phyloP scores from a whole-genome alignment of 2,797 vertebrate species.

The Lophotriccus pileatus region DNA sequence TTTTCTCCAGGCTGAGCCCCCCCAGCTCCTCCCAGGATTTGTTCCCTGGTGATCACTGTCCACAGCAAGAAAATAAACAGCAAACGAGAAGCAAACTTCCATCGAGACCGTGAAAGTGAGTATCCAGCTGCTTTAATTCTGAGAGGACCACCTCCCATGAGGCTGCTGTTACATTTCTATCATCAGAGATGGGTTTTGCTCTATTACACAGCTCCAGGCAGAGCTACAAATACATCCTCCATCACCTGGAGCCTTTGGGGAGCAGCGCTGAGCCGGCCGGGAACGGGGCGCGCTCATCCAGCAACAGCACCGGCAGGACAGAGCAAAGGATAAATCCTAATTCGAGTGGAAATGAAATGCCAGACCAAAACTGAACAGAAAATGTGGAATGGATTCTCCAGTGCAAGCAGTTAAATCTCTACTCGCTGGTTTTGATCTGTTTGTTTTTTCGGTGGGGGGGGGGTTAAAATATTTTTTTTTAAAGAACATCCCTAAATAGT shows the following conservation, averaged over 20 bases:
- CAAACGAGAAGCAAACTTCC: rapidly evolving
- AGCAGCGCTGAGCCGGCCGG: not conserved
- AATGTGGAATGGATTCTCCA: not conserved
- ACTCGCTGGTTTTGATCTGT: not conserved
- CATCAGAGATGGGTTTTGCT: not conserved
- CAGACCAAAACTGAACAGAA: not conserved
- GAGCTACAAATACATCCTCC: not conserved
- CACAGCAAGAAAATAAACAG: not conserved
- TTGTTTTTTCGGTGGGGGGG: no score
- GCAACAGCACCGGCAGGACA: not conserved
- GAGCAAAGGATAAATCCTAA: not conserved
- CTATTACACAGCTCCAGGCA: conserved; percentile 7
- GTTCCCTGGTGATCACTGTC: not conserved
- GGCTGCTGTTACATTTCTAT: not conserved
- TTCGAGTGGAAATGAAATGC: not conserved
- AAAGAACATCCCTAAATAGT: not conserved
- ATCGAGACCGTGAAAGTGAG: not conserved
- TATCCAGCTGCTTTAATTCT: not conserved
- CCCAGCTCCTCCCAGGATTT: not conserved
- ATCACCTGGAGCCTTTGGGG: not conserved
- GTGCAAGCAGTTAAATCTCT: not conserved
- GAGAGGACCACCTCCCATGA: not conserved
- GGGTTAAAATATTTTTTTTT: not conserved
- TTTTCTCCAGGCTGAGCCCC: not conserved
- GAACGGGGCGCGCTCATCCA: rapidly evolving